These are phyloP conservation scores for Syrrhaptes paradoxus DNA, from an alignment of 2,113 vertebrate species.

Conservation along the genomic window DNA sequence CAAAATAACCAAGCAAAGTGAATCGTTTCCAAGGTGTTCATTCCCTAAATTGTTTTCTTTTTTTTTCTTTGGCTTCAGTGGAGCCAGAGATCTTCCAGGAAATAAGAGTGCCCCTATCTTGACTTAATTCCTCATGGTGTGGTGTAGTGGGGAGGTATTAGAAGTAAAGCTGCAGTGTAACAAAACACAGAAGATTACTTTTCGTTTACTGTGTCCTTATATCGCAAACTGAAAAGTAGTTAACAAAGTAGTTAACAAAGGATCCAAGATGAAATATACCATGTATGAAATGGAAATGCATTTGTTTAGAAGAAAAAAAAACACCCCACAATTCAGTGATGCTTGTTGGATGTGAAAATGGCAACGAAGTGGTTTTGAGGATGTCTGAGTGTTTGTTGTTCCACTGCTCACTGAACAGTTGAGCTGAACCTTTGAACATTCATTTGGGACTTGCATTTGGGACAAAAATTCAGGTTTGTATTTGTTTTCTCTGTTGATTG, in stretches of 20 bases:
- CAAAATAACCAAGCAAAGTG: conserved; percentile 38
- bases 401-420: background rate
- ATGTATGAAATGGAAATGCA: background rate
- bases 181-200: background rate
- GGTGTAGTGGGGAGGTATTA: background rate
- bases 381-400: background rate
- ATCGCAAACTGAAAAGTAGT: background rate
- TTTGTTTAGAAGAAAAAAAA: background rate
- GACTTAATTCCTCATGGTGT: background rate
- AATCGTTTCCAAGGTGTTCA: conserved; percentile 59
- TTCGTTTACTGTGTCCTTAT: background rate
- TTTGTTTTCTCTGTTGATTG: background rate
- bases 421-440: background rate
- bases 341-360: background rate
- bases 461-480: background rate
- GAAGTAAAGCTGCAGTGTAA: conserved; percentile 11
- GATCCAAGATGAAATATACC: background rate
- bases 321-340: rapidly evolving
- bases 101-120: background rate
- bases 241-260: background rate
- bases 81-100: conserved; percentile 9
- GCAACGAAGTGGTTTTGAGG: background rate
- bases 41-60: conserved; percentile 35
- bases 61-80: background rate
- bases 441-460: background rate